Base-by-base conservation (phyloP, 92 coral and sea anemone genomes). In the Meandrina meandrites region DNA sequence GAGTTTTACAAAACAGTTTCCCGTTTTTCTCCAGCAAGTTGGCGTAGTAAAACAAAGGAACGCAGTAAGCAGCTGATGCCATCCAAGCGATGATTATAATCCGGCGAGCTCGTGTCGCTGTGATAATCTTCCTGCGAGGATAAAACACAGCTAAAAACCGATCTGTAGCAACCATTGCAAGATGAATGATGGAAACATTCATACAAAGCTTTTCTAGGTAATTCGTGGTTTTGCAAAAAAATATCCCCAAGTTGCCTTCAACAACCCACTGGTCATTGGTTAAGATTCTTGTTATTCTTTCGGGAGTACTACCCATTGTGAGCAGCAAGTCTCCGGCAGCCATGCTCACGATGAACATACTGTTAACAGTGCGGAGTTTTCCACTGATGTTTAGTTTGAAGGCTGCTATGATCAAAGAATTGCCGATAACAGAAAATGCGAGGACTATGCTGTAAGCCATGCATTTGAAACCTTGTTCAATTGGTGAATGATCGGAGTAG, bases 31-130 rank as follows among this genome's bases (percentile, higher is more conserved):
- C 66, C 82, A 74, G 31, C 66, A 80, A 57, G 50, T 87, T 80
- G 28, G 90, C 92, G 37, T 79, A 93, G 90, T 96, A 96, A 11
- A 96, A 91, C 32, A 95, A 89, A 40, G 98, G 98, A 40, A 91
- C 90, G 84, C 97, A 92, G 81, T 89, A 93, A 3, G 73, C 74
- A 47, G 86, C 88, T 11, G 98, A 86, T 30, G 86, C 80, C 4
- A 92, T 35, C 98, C 98, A 96, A 42, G 93, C 88, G 11, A 81
- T 56, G 18, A 88, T 60, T n/a, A 94, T 91, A 17, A 81, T 32
- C 17, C 70, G 42, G 31, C 80, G 76, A 5, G 92, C 88, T 32
- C 57, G 74, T 45, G 75, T 85, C 32, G 62, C 67, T 51, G 84
- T 90, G 75, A 85, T 79, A 4, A 85, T 75, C 50, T 83, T 86